Conservation (phyloP, 2,888 invertebrate genomes). For the Pristionchus japonicus region DNA sequence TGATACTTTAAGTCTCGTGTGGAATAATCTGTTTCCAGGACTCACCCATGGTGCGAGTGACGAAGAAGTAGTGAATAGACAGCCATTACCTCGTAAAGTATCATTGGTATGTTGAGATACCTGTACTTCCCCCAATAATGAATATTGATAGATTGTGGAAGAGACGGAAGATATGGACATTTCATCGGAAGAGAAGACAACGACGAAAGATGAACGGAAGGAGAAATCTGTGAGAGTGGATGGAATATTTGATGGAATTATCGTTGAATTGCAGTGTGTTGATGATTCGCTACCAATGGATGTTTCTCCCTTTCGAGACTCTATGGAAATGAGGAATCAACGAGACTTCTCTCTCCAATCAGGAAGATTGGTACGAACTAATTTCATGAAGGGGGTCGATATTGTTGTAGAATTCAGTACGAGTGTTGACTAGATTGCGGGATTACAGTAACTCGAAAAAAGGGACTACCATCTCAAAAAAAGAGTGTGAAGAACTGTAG, state of each 20-base stretch:
- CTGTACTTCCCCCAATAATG: background rate
- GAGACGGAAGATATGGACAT: background rate
- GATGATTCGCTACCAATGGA: too few relatives aligned
- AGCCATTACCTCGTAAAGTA: background rate
- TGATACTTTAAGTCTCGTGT: too few relatives aligned
- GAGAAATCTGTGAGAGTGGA: too few relatives aligned
- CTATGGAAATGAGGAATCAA: background rate
- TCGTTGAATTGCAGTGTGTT: background rate
- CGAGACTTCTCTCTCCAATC: background rate
- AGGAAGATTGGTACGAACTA: background rate
- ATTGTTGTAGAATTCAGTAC: background rate
- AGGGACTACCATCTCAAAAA: too few relatives aligned
- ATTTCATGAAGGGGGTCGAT: too few relatives aligned
- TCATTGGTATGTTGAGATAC: background rate
- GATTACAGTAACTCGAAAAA: too few relatives aligned
- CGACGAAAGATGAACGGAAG: background rate
- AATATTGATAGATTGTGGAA: background rate
- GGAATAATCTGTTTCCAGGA: background rate
- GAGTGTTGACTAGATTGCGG: background rate
- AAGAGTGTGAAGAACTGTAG: too few relatives aligned
- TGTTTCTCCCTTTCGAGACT: too few relatives aligned
- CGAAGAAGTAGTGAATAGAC: background rate
- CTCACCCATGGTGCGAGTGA: background rate
- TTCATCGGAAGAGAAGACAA: background rate
- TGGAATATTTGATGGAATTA: too few relatives aligned